These are phyloP conservation scores for Stictocephala bisonia DNA, from an alignment of 2,888 invertebrate genomes.

Conservation along the genomic window DNA sequence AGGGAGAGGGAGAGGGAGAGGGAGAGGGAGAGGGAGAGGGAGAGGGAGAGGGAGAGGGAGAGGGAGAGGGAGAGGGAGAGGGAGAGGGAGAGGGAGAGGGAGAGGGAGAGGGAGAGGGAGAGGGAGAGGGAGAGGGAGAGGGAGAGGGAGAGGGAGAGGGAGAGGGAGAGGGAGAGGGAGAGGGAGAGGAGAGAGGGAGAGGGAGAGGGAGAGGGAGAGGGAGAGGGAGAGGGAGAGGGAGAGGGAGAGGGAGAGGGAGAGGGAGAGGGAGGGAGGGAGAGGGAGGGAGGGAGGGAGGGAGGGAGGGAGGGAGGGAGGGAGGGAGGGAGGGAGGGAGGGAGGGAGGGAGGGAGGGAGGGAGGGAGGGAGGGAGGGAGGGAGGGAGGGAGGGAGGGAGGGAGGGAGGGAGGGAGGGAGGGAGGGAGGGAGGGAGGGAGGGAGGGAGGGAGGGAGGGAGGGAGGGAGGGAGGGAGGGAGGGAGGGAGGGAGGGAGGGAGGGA, in stretches of 20 bases:
- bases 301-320: not conserved
- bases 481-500: not conserved
- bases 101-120: not conserved
- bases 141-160: conserved; percentile 1
- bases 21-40: conserved; percentile 12
- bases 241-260: conserved; percentile 1
- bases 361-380: not conserved
- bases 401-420: not conserved
- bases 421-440: not conserved
- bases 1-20: conserved; percentile 15
- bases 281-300: not conserved
- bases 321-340: not conserved
- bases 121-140: not conserved
- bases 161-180: conserved; percentile 8
- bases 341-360: not conserved
- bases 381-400: not conserved
- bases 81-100: conserved; percentile 16
- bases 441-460: not conserved
- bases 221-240: not conserved
- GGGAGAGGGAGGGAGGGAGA: not conserved
- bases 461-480: not conserved
- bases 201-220: not conserved
- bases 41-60: conserved; percentile 6
- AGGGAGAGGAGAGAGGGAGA: conserved; percentile 1
- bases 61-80: conserved; percentile 11